These are phyloP conservation scores for Otus sunia DNA, from an alignment of 2,113 vertebrate genomes.

Conservation along the genomic window DNA sequence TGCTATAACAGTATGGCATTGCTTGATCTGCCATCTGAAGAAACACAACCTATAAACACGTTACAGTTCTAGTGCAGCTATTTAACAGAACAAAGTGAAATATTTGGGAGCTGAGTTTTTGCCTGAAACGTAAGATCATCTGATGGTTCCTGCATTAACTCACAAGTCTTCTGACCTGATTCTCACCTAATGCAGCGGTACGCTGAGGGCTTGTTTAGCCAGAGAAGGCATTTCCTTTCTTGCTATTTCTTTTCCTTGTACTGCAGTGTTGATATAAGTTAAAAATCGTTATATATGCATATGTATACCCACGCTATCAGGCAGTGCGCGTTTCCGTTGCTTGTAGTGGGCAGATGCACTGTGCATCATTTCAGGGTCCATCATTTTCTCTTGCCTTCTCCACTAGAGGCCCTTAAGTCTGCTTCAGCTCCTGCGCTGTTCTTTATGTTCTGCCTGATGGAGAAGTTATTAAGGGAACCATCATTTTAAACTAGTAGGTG, in stretches of 20 bases:
- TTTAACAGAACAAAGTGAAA: conserved; percentile 16
- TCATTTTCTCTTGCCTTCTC: not conserved
- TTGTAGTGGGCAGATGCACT: not conserved
- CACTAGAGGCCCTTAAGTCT: not conserved
- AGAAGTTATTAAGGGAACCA: not conserved
- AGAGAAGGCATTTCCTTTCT: not conserved
- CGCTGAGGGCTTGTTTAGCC: not conserved
- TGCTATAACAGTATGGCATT: not conserved
- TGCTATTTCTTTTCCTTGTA: not conserved
- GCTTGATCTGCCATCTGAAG: conserved; percentile 38
- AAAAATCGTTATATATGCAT: accelerated
- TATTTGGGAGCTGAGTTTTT: not conserved
- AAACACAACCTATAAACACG: conserved; percentile 17
- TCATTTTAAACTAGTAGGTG: not conserved
- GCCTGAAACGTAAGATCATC: not conserved
- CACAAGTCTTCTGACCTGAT: not conserved
- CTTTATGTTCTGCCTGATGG: not conserved
- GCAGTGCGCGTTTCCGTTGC: not conserved
- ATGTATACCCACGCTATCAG: not conserved
- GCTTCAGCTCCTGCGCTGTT: not conserved
- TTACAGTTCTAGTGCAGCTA: not conserved
- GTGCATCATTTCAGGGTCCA: not conserved
- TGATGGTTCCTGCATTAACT: not conserved
- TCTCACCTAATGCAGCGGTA: not conserved
- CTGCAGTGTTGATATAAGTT: too few species aligned